phyloP scores from a whole-genome alignment of 2,113 vertebrate genomes.

The Motacilla alba region DNA sequence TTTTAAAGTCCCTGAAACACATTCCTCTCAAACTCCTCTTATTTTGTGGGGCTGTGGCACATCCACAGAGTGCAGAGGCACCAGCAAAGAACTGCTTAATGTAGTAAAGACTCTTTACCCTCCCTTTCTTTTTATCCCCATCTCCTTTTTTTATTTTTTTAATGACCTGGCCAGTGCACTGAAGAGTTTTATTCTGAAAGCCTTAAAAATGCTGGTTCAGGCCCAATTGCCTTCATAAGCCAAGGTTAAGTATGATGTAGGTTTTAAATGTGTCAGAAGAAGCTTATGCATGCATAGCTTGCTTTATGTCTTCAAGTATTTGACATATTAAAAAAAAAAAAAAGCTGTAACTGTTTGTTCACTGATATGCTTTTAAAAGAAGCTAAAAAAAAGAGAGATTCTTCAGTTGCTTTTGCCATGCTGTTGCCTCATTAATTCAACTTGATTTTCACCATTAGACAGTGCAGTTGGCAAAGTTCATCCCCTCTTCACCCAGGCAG shows the following conservation, averaged over 20 bases:
- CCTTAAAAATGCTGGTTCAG: slow-evolving; percentile 9
- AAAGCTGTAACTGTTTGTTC: neutral
- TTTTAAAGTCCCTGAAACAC: neutral
- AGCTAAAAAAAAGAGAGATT: neutral
- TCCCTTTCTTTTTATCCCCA: neutral
- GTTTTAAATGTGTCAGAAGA: neutral
- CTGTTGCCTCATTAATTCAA: neutral
- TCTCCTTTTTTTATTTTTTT: neutral
- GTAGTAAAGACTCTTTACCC: neutral
- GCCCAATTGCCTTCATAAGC: neutral
- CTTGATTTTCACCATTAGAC: neutral
- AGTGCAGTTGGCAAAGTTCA: neutral
- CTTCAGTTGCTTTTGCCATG: rapidly evolving
- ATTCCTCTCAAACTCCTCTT: neutral
- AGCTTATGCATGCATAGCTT: neutral
- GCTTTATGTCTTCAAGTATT: slow-evolving; percentile 1
- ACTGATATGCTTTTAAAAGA: neutral
- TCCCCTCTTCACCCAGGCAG: neutral
- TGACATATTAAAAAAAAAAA: neutral
- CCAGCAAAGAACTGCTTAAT: neutral
- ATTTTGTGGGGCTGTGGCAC: neutral
- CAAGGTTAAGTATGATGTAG: neutral
- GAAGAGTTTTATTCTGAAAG: neutral
- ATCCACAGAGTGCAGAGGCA: neutral
- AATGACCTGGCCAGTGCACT: neutral